phyloP scores from a whole-genome alignment of 2,797 vertebrate species.

The Miichthys miiuy region DNA sequence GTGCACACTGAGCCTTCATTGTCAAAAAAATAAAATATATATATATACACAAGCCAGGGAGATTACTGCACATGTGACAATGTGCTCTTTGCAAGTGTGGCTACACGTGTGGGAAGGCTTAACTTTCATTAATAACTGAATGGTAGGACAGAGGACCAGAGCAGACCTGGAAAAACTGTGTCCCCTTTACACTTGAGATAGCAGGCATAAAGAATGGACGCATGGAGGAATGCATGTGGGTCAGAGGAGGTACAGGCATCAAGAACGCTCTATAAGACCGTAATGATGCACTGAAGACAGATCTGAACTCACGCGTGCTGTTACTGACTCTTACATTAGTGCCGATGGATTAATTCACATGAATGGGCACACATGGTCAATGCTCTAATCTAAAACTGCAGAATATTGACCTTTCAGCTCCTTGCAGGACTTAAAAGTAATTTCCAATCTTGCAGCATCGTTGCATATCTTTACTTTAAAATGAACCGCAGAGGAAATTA shows the following conservation, averaged over 20 bases:
- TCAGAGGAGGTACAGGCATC: constrained; percentile 33
- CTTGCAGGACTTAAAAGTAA: constrained; percentile 19
- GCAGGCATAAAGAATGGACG: constrained; percentile 70
- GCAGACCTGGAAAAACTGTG: constrained; percentile 60
- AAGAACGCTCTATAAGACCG: constrained; percentile 22
- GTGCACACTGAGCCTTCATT: constrained; percentile 33
- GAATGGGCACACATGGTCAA: constrained; percentile 14
- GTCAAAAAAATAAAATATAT: constrained; percentile 46
- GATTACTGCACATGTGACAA: constrained; percentile 36
- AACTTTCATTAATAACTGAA: constrained; percentile 48
- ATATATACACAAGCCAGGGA: not conserved
- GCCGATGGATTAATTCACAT: constrained; percentile 35
- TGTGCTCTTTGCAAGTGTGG: constrained; percentile 2
- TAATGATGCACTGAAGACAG: constrained; percentile 48
- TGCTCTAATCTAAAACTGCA: not conserved
- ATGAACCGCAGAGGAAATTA: not conserved
- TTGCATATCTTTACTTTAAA: not conserved
- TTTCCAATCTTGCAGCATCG: constrained; percentile 5
- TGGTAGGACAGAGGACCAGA: constrained; percentile 38
- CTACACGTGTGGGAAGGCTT: constrained; percentile 50
- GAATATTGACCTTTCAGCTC: constrained; percentile 11
- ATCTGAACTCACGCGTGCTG: constrained; percentile 30
- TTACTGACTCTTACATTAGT: constrained; percentile 25
- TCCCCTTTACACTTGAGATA: constrained; percentile 75
- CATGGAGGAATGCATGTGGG: constrained; percentile 65